A percentile compares a stretch with the other conserved stretches of the same genome.
Conservation (phyloP, 1,140 invertebrate species). For the Dryas iulia region DNA sequence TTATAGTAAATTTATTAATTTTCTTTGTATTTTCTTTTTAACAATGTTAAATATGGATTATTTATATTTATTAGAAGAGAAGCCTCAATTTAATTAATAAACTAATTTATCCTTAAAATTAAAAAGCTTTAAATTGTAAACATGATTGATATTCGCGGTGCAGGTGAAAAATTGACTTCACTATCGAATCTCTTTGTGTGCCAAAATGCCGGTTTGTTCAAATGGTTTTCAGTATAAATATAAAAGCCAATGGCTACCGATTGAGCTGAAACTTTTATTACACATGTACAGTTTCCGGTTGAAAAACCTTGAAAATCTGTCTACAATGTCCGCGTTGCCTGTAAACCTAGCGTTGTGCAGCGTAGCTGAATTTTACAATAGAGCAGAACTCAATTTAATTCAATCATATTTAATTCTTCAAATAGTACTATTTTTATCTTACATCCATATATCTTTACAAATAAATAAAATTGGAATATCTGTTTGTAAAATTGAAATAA, state of each 20-base stretch:
- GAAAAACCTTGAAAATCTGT: conserved; percentile 29
- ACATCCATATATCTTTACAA: no score
- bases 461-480: no score
- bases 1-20: neutral
- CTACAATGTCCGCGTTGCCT: conserved; percentile 13
- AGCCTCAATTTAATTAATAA: no score
- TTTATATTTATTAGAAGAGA: neutral
- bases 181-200: conserved; percentile 13
- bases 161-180: conserved; percentile 12
- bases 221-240: conserved; percentile 30
- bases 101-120: neutral
- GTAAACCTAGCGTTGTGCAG: neutral
- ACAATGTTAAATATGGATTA: neutral
- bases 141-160: neutral
- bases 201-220: conserved; percentile 21
- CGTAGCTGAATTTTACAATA: conserved; percentile 15
- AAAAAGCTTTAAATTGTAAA: neutral
- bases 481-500: no score
- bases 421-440: no score
- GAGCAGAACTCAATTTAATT: neutral
- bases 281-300: conserved; percentile 31
- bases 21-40: neutral
- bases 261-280: conserved; percentile 32
- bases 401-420: neutral
- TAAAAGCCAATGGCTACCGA: conserved; percentile 22